These are phyloP conservation scores for Alfaro cultratus DNA, from an alignment of 2,797 vertebrate species.

Conservation along the genomic window DNA sequence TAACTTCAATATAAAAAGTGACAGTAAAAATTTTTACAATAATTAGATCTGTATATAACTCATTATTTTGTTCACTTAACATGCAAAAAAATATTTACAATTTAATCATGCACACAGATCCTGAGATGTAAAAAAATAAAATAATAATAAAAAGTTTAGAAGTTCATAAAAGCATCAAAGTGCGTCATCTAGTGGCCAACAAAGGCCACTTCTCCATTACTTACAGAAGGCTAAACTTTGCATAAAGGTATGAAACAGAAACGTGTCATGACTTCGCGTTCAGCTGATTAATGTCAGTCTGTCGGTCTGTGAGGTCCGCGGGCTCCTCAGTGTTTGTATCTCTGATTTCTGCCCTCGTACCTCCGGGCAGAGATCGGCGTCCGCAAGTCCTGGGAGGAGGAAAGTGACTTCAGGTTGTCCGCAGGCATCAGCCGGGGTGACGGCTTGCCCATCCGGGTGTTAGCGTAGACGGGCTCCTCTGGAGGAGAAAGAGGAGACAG, in stretches of 20 bases:
- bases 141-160: too few species aligned
- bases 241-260: background rate
- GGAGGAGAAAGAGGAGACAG: background rate
- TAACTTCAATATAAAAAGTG: background rate
- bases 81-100: background rate
- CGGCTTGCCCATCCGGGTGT: constrained; percentile 45
- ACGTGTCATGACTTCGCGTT: background rate
- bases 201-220: background rate
- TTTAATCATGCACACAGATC: background rate
- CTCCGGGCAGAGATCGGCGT: constrained; percentile 19
- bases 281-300: background rate
- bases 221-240: background rate
- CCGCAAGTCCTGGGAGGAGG: constrained; percentile 18
- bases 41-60: background rate
- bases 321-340: constrained; percentile 3
- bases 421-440: constrained; percentile 27
- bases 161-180: background rate
- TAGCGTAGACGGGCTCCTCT: constrained; percentile 65
- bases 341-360: constrained; percentile 17
- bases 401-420: constrained; percentile 18
- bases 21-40: background rate
- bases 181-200: constrained; percentile 58
- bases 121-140: background rate
- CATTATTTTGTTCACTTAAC: background rate
- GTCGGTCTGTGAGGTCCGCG: too few species aligned